Percentiles rank a stretch among this genome's conserved stretches.
phyloP scores from a whole-genome alignment of 1,140 invertebrate species.

The Prorops nasuta region DNA sequence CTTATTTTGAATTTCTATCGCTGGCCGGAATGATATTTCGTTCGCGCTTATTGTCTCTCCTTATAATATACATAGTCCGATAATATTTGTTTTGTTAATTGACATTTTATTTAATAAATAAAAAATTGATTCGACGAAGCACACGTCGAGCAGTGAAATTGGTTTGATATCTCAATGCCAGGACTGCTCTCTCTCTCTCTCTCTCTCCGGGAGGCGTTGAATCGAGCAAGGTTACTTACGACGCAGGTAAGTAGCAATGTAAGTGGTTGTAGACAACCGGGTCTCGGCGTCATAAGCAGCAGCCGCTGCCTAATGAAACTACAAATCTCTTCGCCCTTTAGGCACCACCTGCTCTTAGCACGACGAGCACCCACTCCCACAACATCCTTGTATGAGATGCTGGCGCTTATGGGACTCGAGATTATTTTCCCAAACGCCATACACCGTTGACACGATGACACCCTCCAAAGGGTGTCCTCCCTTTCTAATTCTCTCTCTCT shows the following conservation, averaged over 20 bases:
- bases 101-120: too few species aligned
- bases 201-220: too few species aligned
- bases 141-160: too few species aligned
- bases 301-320: slow-evolving; percentile 57
- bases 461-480: slow-evolving; percentile 7
- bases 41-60: too few species aligned
- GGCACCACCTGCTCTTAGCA: slow-evolving; percentile 52
- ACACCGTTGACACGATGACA: slow-evolving; percentile 4
- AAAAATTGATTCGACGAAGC: too few species aligned
- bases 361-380: slow-evolving; percentile 28
- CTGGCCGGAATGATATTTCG: too few species aligned
- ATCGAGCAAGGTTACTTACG: slow-evolving; percentile 29
- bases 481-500: slow-evolving; percentile 1
- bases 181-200: too few species aligned
- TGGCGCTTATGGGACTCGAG: slow-evolving; percentile 41
- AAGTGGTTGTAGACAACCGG: slow-evolving; percentile 57
- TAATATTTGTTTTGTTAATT: too few species aligned
- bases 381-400: slow-evolving; percentile 41
- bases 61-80: too few species aligned
- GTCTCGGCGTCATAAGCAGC: slow-evolving; percentile 52
- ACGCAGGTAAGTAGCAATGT: slow-evolving; percentile 54
- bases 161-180: too few species aligned
- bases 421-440: slow-evolving; percentile 37
- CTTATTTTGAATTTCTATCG: too few species aligned
- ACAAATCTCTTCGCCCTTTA: slow-evolving; percentile 55